phyloP scores from a whole-genome alignment of 2,797 vertebrate genomes.

The Aldrovandia affinis region DNA sequence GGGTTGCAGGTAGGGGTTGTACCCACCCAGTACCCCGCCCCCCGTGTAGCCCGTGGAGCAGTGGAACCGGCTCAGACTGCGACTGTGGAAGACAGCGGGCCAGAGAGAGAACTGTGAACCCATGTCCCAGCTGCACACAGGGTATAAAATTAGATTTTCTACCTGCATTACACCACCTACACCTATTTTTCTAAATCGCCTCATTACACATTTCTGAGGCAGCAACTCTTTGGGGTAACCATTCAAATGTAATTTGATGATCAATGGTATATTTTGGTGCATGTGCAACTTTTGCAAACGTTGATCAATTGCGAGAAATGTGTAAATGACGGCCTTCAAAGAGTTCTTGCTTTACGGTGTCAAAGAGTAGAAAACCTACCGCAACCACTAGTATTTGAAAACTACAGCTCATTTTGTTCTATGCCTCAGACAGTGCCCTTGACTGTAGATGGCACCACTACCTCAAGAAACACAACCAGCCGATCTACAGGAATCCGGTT shows the following conservation, averaged over 20 bases:
- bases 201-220: background rate
- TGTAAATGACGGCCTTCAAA: background rate
- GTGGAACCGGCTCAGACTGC: slow-evolving; percentile 86
- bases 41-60: slow-evolving; percentile 78
- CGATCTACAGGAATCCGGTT: background rate
- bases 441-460: background rate
- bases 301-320: background rate
- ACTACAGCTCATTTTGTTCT: background rate
- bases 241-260: background rate
- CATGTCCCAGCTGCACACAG: background rate
- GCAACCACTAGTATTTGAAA: background rate
- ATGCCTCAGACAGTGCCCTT: background rate
- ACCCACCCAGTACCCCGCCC: slow-evolving; percentile 69
- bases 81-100: slow-evolving; percentile 62
- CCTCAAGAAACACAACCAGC: background rate
- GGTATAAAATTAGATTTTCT: background rate
- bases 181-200: background rate
- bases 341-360: background rate
- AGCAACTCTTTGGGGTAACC: background rate
- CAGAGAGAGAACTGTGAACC: slow-evolving; percentile 38
- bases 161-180: background rate
- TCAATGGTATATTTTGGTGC: background rate
- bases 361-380: background rate
- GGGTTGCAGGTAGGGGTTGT: slow-evolving; percentile 80
- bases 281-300: background rate